These are phyloP conservation scores for Sander lucioperca DNA, from an alignment of 2,113 vertebrate species.

Conservation along the genomic window DNA sequence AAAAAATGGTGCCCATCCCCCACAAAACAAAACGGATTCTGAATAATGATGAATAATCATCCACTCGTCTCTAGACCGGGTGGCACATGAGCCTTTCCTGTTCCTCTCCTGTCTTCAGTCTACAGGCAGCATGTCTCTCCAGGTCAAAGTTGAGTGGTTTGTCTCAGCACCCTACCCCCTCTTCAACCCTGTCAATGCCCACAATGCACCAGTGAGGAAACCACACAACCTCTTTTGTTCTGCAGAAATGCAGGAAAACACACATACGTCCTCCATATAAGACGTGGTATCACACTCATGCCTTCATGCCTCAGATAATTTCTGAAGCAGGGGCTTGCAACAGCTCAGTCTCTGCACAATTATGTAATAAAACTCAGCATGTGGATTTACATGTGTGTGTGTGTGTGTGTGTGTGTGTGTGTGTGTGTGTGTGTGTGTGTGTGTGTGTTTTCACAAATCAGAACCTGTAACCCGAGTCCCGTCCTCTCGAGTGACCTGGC, in stretches of 20 bases:
- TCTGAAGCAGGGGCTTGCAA: conserved; percentile 14
- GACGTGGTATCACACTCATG: conserved; percentile 29
- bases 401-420: not conserved
- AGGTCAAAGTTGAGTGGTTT: conserved; percentile 79
- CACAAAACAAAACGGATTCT: conserved; percentile 23
- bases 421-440: not conserved
- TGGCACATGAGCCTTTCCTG: conserved; percentile 58
- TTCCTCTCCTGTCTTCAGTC: conserved; percentile 66
- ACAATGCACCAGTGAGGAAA: conserved; percentile 78
- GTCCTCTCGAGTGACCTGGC: conserved; percentile 71
- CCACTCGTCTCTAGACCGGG: conserved; percentile 18
- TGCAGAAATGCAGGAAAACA: conserved; percentile 65
- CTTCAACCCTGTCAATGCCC: conserved; percentile 57
- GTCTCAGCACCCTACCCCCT: conserved; percentile 57
- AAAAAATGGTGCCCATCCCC: conserved; percentile 37
- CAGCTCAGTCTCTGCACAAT: conserved; percentile 30
- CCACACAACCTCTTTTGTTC: conserved; percentile 76
- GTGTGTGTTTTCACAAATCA: conserved; percentile 49
- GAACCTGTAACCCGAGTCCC: conserved; percentile 61
- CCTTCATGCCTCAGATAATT: conserved; percentile 14
- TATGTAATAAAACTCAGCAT: conserved; percentile 37
- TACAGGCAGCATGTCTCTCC: conserved; percentile 61
- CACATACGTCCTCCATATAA: conserved; percentile 33
- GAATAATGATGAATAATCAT: conserved; percentile 67
- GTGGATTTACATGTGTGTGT: conserved; percentile 22